Evolutionary conservation across 2,888 invertebrate genomes (phyloP).

Genomic region (Zaprionus bogoriensis): DNA sequence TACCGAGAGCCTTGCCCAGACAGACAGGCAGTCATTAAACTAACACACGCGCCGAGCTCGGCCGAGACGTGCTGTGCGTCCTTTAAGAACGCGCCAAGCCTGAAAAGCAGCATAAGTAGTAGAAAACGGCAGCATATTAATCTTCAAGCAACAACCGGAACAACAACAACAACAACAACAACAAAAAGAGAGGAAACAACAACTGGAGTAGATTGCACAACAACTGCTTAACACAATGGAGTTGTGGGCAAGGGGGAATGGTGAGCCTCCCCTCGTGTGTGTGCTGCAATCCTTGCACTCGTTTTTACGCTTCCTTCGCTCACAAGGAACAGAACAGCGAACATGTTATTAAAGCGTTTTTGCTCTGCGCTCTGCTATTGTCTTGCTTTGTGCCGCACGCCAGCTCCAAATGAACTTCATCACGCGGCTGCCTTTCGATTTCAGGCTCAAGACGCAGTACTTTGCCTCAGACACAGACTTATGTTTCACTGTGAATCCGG

Average conservation of each 20-base stretch:
- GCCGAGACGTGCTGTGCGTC: conserved; percentile 50
- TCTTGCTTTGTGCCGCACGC: conserved; percentile 40
- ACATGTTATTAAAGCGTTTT: conserved; percentile 55
- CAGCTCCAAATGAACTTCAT: conserved; percentile 65
- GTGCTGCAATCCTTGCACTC: conserved; percentile 44
- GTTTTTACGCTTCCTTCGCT: conserved; percentile 25
- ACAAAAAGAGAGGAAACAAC: conserved; percentile 5
- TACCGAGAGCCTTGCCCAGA: conserved; percentile 2
- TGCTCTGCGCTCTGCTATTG: conserved; percentile 9
- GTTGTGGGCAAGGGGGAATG: neutral
- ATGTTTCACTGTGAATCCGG: neutral
- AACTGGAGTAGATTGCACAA: too few species aligned
- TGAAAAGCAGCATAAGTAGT: conserved; percentile 74
- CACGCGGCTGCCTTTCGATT: conserved; percentile 17
- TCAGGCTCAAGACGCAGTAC: too few species aligned
- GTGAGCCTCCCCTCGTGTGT: neutral
- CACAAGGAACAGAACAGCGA: conserved; percentile 21
- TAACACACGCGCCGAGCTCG: conserved; percentile 25
- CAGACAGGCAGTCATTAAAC: conserved; percentile 51
- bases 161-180: conserved; percentile 40
- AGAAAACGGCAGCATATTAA: conserved; percentile 75
- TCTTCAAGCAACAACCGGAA: conserved; percentile 56
- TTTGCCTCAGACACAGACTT: neutral
- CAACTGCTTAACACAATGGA: conserved; percentile 40
- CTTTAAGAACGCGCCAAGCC: conserved; percentile 48